Evolutionary conservation across 2,888 invertebrate species (phyloP).

Genomic region (Dicyrtoma fusca): DNA sequence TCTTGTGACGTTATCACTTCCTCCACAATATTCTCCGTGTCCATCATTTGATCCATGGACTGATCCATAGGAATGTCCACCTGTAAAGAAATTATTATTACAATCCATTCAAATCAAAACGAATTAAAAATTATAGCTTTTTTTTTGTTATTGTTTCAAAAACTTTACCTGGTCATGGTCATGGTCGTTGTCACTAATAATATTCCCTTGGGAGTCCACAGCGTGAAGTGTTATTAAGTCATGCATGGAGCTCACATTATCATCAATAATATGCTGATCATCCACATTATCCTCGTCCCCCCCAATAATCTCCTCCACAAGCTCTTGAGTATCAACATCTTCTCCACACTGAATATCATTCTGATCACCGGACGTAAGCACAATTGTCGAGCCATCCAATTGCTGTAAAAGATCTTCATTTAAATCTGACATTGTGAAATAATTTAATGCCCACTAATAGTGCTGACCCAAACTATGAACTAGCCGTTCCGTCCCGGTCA

Average conservation of each 20-base stretch:
- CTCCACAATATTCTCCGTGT: constrained; percentile 51
- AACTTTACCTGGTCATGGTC: constrained; percentile 1
- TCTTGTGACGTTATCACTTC: constrained; percentile 49
- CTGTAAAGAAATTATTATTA: constrained; percentile 12
- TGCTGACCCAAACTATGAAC: not conserved
- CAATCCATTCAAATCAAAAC: too few relatives aligned
- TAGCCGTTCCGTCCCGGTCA: not conserved
- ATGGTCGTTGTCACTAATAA: constrained; percentile 47
- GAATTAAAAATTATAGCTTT: not conserved
- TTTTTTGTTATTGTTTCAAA: not conserved
- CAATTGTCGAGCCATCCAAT: constrained; percentile 32
- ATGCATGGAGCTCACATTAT: constrained; percentile 48
- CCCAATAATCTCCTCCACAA: constrained; percentile 42
- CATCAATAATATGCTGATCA: constrained; percentile 42
- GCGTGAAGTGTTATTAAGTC: constrained; percentile 54
- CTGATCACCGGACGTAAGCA: constrained; percentile 15
- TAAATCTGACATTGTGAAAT: constrained; percentile 29
- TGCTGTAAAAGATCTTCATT: constrained; percentile 49
- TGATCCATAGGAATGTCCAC: constrained; percentile 51
- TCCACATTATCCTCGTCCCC: constrained; percentile 30
- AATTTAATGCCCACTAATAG: not conserved
- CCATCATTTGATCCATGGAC: constrained; percentile 53
- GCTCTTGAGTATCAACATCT: constrained; percentile 35
- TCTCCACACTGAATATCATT: constrained; percentile 31
- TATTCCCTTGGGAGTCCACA: constrained; percentile 53